Evolutionary conservation across 2,797 vertebrate genomes (phyloP), one percentile per base, ranked within the genome.

Genomic region (Semaprochilodus insignis): DNA sequence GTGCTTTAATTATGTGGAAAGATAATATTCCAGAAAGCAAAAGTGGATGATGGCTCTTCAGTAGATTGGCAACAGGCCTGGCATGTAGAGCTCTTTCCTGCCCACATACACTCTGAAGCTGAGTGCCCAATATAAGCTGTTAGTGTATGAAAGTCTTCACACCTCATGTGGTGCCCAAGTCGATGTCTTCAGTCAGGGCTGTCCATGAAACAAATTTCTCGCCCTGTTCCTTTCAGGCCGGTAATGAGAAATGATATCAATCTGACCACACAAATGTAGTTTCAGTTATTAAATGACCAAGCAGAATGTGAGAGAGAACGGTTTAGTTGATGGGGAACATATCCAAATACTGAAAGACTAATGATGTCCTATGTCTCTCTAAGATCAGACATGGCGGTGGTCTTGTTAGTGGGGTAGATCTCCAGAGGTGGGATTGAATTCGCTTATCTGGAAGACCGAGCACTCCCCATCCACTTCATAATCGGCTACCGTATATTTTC

Each of bases 181-280:
- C 1, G 8, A 48, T 13, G 10, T 48, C 48, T 72, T 52, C 54
- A 52, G 23, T 51, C 70, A 17, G 44, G 44, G 8, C 44, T 48
- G 44, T 27, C 48, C 48, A 15, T 52, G 48, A 21, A 25, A 54
- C 70, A 54, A 54, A 72, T 27, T 51, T 72, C 48, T 72, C 48
- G 14, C 48, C 25, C 15, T 2, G 23, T 14, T 19, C 44, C 21
- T 23, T 52, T 52, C 23, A 31, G 48, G 48, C 70, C 16, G 48
- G 70, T 52, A 72, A 72, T 72, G 48, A 72, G 70, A 13, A 54
- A 54, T 54, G 48, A 25, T 72, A 27, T 52, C 48, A 52, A 52
- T 52, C 70, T 72, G 70, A 52, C 27, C 17, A 54, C 44, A 16
- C 10, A 4, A 48, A 48, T 23, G 48, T 14, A 51, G 14, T 25